Percentiles rank a stretch among this genome's conserved stretches.
phyloP scores from a whole-genome alignment of 2,888 invertebrate species.

The Agelastica alni region DNA sequence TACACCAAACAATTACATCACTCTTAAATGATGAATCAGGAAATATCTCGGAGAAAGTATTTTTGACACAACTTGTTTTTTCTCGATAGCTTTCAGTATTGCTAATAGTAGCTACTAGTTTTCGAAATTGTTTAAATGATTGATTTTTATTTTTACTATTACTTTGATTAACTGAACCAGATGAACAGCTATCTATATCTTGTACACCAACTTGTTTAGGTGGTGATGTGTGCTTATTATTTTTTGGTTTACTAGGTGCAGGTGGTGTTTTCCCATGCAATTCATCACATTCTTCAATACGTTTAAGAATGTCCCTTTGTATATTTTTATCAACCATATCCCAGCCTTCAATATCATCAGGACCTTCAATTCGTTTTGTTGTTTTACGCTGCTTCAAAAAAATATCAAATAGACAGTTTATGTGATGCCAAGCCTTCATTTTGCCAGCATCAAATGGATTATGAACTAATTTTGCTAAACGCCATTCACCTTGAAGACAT shows the following conservation, averaged over 20 bases:
- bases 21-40: constrained; percentile 72
- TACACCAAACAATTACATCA: constrained; percentile 79
- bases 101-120: constrained; percentile 77
- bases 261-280: constrained; percentile 50
- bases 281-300: constrained; percentile 67
- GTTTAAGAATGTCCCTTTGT: constrained; percentile 65
- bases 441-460: constrained; percentile 76
- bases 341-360: constrained; percentile 81
- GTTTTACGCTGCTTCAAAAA: constrained; percentile 78
- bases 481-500: constrained; percentile 71
- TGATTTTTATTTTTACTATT: constrained; percentile 59
- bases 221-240: constrained; percentile 34
- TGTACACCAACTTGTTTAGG: constrained; percentile 1
- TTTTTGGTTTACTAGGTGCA: constrained; percentile 30
- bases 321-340: constrained; percentile 68
- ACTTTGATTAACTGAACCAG: not conserved
- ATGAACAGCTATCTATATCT: constrained; percentile 10
- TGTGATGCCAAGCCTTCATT: constrained; percentile 87
- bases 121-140: constrained; percentile 75
- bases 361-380: constrained; percentile 79
- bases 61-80: constrained; percentile 75
- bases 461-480: constrained; percentile 76
- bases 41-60: constrained; percentile 67
- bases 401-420: constrained; percentile 78
- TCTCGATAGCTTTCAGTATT: constrained; percentile 78